These are phyloP conservation scores for Protobothrops flavoviridis DNA, from an alignment of 2,113 vertebrate species.

Conservation along the genomic window DNA sequence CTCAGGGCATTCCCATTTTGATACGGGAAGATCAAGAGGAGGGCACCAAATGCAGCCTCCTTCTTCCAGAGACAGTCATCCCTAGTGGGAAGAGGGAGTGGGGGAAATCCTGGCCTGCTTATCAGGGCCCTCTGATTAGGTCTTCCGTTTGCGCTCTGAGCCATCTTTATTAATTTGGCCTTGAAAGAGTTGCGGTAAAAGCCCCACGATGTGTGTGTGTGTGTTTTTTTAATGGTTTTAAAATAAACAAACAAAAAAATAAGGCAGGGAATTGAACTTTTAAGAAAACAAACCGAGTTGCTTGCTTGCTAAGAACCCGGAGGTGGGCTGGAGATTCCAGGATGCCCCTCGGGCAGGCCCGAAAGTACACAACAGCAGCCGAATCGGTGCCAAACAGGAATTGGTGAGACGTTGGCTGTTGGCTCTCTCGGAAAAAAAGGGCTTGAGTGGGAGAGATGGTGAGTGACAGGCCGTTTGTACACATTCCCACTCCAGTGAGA, in stretches of 20 bases:
- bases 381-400: rapidly evolving
- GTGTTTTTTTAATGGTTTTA: background rate
- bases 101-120: background rate
- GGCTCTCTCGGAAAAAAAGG: slow-evolving; percentile 33
- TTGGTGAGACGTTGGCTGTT: slow-evolving; percentile 11
- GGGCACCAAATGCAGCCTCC: background rate
- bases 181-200: background rate
- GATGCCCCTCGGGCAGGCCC: slow-evolving; percentile 1
- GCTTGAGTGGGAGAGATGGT: background rate
- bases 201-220: too few species aligned
- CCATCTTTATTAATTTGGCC: background rate
- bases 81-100: background rate
- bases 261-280: slow-evolving; percentile 26
- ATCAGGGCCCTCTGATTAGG: too few species aligned
- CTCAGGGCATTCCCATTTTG: too few species aligned
- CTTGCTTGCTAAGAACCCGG: slow-evolving; percentile 49
- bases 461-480: background rate
- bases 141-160: background rate
- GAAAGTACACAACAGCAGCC: background rate
- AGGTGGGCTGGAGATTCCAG: slow-evolving; percentile 28
- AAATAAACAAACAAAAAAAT: background rate
- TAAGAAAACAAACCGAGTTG: slow-evolving; percentile 42
- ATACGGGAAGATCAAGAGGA: background rate
- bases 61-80: background rate
- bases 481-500: background rate